phyloP scores from a whole-genome alignment of 2,113 vertebrate genomes.

The Anser cygnoides region DNA sequence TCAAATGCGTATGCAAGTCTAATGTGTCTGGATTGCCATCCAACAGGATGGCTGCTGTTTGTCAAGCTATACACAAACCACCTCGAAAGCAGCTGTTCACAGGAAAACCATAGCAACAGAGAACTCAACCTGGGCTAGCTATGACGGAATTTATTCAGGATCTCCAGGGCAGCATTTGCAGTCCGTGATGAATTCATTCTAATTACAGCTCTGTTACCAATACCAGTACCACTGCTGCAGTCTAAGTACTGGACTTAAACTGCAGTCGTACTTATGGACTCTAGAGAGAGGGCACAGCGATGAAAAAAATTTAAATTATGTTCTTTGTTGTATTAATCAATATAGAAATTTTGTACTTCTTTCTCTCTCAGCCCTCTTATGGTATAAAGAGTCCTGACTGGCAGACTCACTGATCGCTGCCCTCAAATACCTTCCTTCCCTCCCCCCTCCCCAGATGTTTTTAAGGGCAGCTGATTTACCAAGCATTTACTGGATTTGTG shows the following conservation, averaged over 20 bases:
- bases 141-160: background rate
- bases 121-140: background rate
- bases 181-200: background rate
- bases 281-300: background rate
- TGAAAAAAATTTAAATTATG: too few species aligned
- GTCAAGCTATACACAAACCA: background rate
- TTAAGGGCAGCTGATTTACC: background rate
- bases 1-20: background rate
- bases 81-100: background rate
- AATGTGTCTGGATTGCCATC: background rate
- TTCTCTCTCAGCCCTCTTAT: background rate
- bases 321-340: background rate
- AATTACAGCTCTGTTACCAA: background rate
- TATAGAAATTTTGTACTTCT: background rate
- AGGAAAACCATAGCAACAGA: background rate
- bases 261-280: fast-evolving
- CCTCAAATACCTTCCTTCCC: background rate
- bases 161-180: background rate
- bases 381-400: background rate
- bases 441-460: background rate
- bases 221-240: background rate
- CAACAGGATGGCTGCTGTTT: background rate
- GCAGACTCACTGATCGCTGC: background rate
- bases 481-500: background rate
- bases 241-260: background rate